Percentiles rank a stretch among this genome's conserved stretches.
Conservation (phyloP, 2,888 invertebrate species). For the Ceramica pisi region DNA sequence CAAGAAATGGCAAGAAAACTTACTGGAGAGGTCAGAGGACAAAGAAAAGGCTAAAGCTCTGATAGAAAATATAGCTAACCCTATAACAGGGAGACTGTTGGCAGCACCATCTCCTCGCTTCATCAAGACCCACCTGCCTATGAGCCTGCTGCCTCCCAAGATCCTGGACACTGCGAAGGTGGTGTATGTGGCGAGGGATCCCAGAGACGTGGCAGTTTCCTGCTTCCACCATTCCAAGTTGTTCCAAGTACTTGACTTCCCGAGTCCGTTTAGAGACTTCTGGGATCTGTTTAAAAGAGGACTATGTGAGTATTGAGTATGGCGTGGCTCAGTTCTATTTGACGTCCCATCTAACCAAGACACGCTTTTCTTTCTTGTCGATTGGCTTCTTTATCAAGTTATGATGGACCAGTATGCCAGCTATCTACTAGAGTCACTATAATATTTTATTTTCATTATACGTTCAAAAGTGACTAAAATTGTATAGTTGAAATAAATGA, state of each 20-base stretch:
- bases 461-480: too few species aligned
- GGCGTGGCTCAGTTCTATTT: too few species aligned
- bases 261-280: constrained; percentile 91
- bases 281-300: constrained; percentile 92
- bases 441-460: too few species aligned
- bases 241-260: constrained; percentile 89
- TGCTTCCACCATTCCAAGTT: constrained; percentile 92
- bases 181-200: constrained; percentile 95
- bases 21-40: constrained; percentile 22
- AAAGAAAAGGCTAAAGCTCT: constrained; percentile 28
- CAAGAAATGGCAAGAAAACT: constrained; percentile 48
- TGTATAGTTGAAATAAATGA: too few species aligned
- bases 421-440: too few species aligned
- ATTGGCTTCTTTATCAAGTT: not conserved
- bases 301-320: constrained; percentile 90
- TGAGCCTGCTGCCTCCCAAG: constrained; percentile 92
- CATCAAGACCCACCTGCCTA: constrained; percentile 93
- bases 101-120: constrained; percentile 70
- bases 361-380: not conserved
- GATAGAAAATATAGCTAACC: constrained; percentile 39
- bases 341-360: too few species aligned
- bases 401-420: too few species aligned
- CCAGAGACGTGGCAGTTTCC: constrained; percentile 95
- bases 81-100: constrained; percentile 36
- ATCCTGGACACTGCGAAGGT: constrained; percentile 89